Base-by-base conservation (phyloP, 2,113 vertebrate species). In the Scolopax mira region DNA sequence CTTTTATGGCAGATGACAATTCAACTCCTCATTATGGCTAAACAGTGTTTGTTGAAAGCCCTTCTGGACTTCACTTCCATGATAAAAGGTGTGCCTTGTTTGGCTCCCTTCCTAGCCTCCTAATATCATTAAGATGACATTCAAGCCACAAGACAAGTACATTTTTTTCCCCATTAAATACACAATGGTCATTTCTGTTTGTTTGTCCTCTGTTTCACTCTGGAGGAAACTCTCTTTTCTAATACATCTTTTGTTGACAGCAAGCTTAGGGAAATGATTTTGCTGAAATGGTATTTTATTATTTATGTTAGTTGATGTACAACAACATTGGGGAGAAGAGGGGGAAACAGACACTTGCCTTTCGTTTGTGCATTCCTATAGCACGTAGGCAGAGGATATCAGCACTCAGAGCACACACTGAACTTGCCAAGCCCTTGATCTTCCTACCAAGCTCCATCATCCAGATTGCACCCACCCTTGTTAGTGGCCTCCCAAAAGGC, bases 401-500 rank as follows among this genome's bases (percentile, higher is more conserved):
- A 55, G 82, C 62, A 13, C 67, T 22, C 11, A 7, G 46, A 17
- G 49, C 60, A 77, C 64, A 37, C 85, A 66, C 9, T 37, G 35
- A 35, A 18, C 57, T 86, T 90, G 93, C 85, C 93, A 90, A 88
- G 60, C 48, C 94, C 94, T 90, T 71, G 60, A 90, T 93, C 85
- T 78, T 90, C 91, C 93, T 79, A 91, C 58, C 33, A 10, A 85
- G 60, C 49, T 46, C 74, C 44, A 15, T 16, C 67, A 23, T 37
- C 1, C 27, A 13, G n/a, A 71, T 39, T 8, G 42, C 64, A 70
- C 66, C 82, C 82, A 74, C 64, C 69, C 79, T 78, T 33, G 61
- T 55, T 27, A 90, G 79, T 22, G 65, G 90, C 85, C 87, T 91
- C 88, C 92, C 75, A 73, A 86, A 74, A 66, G 44, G 64, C 57